phyloP scores from a whole-genome alignment of 2,113 vertebrate genomes.

The Bubo blakistoni region DNA sequence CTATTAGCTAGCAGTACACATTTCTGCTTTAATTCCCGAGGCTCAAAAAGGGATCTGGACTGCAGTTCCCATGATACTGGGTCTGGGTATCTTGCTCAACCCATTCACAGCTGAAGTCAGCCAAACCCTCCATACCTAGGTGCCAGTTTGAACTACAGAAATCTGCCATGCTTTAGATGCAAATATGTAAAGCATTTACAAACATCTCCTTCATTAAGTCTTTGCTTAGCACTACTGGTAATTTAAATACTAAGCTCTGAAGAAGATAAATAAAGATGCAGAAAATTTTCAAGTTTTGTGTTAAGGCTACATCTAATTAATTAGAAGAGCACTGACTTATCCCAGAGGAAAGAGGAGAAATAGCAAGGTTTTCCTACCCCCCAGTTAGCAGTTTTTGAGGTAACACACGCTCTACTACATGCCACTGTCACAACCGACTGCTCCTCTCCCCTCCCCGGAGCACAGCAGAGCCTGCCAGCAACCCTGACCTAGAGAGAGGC shows the following conservation, averaged over 20 bases:
- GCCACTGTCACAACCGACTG: neutral
- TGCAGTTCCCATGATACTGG: neutral
- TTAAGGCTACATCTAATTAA: neutral
- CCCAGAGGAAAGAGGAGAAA: neutral
- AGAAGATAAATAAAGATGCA: neutral
- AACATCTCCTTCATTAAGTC: neutral
- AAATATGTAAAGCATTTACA: neutral
- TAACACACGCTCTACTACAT: fast-evolving
- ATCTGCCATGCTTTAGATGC: neutral
- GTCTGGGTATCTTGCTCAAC: neutral
- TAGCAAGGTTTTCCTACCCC: neutral
- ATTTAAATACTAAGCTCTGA: neutral
- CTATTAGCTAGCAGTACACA: neutral
- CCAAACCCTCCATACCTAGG: neutral
- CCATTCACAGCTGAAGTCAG: neutral
- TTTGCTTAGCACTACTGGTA: neutral
- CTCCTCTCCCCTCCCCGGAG: no score
- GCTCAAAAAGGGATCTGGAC: neutral
- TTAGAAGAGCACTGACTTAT: neutral
- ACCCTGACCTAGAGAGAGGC: neutral
- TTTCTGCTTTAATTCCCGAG: neutral
- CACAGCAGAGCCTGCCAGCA: neutral
- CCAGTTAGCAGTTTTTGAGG: neutral
- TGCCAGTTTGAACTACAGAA: neutral
- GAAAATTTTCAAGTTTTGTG: neutral